Evolutionary conservation across 2,888 invertebrate genomes (phyloP).

Genomic region (Diaperis boleti): DNA sequence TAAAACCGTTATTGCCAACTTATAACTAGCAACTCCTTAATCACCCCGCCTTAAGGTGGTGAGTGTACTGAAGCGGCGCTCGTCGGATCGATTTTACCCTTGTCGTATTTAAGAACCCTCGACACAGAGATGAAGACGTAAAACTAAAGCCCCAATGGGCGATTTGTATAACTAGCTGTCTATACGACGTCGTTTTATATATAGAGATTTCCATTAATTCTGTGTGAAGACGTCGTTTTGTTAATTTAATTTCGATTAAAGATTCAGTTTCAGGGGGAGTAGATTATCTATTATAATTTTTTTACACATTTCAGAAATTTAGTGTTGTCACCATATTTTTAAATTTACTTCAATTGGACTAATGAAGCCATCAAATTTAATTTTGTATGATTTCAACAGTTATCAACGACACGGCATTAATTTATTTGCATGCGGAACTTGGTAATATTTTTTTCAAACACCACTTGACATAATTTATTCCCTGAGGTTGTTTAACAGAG

Average conservation of each 20-base stretch:
- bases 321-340: no score
- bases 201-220: no score
- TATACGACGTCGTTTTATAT: not conserved
- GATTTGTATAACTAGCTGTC: constrained; percentile 16
- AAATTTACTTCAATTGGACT: no score
- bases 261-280: not conserved
- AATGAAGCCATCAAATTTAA: no score
- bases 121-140: constrained; percentile 2
- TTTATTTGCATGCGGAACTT: not conserved
- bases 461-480: not conserved
- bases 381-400: no score
- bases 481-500: not conserved
- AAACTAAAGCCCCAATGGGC: constrained; percentile 2
- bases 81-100: constrained; percentile 19
- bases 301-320: no score
- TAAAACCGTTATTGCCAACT: constrained; percentile 27
- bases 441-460: not conserved
- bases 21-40: constrained; percentile 25
- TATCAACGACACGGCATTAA: not conserved
- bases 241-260: not conserved
- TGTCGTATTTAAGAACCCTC: constrained; percentile 2
- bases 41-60: constrained; percentile 18
- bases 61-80: constrained; percentile 3
- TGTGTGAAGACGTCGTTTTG: no score
- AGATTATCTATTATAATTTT: no score